Evolutionary conservation across 1,140 invertebrate species (phyloP).

Genomic region (Drosophila asahinai): DNA sequence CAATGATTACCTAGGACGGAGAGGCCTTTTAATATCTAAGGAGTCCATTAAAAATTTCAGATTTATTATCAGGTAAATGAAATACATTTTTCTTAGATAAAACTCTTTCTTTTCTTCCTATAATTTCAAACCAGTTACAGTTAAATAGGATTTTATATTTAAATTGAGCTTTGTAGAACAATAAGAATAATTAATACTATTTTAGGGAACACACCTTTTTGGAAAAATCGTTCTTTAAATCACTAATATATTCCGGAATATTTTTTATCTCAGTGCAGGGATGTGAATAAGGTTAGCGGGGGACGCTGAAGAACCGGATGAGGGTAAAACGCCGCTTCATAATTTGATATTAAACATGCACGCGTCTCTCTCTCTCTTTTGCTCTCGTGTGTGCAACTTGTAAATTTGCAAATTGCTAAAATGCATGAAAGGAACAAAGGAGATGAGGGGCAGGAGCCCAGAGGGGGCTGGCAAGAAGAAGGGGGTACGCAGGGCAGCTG

Average conservation of each 20-base stretch:
- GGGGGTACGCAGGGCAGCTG: constrained; percentile 29
- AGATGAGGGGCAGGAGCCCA: constrained; percentile 33
- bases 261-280: neutral
- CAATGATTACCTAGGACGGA: too few species aligned
- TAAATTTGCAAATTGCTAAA: constrained; percentile 83
- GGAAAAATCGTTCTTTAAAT: neutral
- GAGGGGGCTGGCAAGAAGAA: neutral
- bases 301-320: constrained; percentile 23
- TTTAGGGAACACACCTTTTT: too few species aligned
- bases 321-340: constrained; percentile 69
- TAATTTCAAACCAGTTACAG: too few species aligned
- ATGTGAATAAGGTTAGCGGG: neutral
- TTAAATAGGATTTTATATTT: too few species aligned
- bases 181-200: too few species aligned
- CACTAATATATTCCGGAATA: rapidly evolving
- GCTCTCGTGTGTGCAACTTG: constrained; percentile 64
- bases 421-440: constrained; percentile 66
- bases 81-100: too few species aligned
- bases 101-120: too few species aligned
- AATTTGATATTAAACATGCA: constrained; percentile 82
- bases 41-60: neutral
- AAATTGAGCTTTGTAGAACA: too few species aligned
- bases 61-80: neutral
- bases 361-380: constrained; percentile 26
- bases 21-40: too few species aligned